A percentile compares a stretch with the other conserved stretches of the same genome.
Evolutionary conservation across 2,113 vertebrate genomes (phyloP).

Genomic region (Melospiza melodia): DNA sequence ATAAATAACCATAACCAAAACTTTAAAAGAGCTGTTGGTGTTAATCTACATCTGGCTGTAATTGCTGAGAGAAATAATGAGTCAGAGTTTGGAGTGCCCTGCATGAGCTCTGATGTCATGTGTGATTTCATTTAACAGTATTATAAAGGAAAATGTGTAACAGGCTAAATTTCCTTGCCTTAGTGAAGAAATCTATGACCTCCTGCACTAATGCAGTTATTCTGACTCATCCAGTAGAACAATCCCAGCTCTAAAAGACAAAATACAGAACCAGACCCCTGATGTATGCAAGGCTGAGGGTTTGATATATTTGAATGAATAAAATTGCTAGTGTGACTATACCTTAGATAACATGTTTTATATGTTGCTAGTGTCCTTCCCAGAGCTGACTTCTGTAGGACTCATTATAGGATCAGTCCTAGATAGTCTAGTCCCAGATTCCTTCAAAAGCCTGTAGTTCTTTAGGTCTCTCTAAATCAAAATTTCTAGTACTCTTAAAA

Average conservation of each 20-base stretch:
- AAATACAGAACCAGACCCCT: neutral
- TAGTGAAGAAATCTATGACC: neutral
- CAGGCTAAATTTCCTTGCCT: neutral
- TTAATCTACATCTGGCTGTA: neutral
- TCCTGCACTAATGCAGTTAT: neutral
- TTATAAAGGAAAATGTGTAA: neutral
- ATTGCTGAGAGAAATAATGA: neutral
- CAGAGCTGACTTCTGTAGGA: neutral
- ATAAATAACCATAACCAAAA: neutral
- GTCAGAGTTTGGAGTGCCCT: neutral
- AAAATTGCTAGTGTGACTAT: neutral
- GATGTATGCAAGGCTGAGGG: neutral
- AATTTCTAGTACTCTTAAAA: neutral
- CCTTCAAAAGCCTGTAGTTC: neutral
- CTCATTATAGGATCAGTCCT: neutral
- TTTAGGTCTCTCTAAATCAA: neutral
- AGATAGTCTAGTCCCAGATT: neutral
- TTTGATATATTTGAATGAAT: neutral
- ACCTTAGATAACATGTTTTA: neutral
- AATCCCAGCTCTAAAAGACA: neutral
- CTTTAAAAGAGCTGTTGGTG: neutral
- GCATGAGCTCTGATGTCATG: neutral
- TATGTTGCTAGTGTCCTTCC: neutral
- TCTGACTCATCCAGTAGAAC: neutral
- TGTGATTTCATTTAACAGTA: neutral